Conservation (phyloP, 2,888 invertebrate species). For the Sarcophaga rosellei region DNA sequence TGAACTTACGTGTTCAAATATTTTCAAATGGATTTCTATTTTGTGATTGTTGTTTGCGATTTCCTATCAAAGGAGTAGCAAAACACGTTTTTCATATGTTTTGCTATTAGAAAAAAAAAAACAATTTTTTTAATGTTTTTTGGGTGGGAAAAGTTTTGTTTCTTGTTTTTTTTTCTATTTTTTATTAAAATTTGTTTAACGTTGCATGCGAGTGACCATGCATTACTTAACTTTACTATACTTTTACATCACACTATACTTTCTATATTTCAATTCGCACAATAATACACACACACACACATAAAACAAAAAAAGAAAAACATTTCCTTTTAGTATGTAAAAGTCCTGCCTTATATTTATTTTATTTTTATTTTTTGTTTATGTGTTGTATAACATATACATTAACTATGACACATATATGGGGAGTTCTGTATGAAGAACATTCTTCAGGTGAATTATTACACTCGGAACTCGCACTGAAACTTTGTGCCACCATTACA, state of each 20-base stretch:
- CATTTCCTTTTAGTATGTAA: constrained; percentile 1
- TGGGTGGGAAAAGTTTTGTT: constrained; percentile 8
- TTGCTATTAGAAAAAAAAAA: constrained; percentile 35
- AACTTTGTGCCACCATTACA: no score
- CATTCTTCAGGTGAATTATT: no score
- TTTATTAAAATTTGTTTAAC: constrained; percentile 57
- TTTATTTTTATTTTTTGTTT: no score
- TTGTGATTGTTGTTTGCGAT: constrained; percentile 1
- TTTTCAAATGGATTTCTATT: constrained; percentile 44
- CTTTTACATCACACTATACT: constrained; percentile 48
- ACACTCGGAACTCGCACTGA: no score
- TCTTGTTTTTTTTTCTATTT: constrained; percentile 11
- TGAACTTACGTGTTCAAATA: constrained; percentile 61
- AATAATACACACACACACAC: no score
- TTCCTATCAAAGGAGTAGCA: background rate
- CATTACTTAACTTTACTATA: constrained; percentile 49
- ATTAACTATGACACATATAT: background rate
- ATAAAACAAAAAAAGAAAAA: background rate
- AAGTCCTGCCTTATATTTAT: constrained; percentile 6
- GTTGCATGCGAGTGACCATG: constrained; percentile 67
- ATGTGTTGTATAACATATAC: no score
- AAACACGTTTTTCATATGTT: constrained; percentile 31
- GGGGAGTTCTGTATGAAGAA: constrained; percentile 9
- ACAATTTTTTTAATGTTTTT: constrained; percentile 19
- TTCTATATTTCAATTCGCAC: background rate